Evolutionary conservation across 2,888 invertebrate species (phyloP).

Genomic region (Cacoxenus indagator): DNA sequence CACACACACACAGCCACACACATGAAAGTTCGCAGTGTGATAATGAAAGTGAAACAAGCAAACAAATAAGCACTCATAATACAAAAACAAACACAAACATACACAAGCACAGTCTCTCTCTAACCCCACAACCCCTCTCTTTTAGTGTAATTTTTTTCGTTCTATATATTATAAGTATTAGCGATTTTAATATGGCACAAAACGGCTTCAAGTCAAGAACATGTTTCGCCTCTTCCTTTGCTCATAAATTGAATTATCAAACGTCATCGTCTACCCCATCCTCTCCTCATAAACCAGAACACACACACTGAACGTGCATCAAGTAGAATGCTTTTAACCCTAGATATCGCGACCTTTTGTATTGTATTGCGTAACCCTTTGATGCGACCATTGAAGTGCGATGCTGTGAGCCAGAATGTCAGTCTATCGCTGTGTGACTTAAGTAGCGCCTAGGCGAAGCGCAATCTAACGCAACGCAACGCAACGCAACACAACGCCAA

Average conservation of each 20-base stretch:
- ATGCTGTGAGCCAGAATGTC: too few species aligned
- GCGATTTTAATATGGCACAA: background rate
- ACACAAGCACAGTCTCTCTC: too few species aligned
- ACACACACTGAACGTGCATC: constrained; percentile 24
- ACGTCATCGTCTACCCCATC: background rate
- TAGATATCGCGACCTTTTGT: background rate
- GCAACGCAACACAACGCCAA: too few species aligned
- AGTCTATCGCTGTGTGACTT: too few species aligned
- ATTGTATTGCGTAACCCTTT: background rate
- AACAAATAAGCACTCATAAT: background rate
- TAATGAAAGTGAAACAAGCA: background rate
- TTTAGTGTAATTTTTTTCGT: too few species aligned
- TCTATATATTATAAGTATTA: too few species aligned
- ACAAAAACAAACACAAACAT: background rate
- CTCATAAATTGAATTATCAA: constrained; percentile 58
- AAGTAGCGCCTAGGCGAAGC: too few species aligned
- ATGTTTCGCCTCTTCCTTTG: constrained; percentile 24
- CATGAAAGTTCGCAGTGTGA: background rate
- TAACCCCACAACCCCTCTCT: too few species aligned
- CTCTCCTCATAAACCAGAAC: constrained; percentile 33
- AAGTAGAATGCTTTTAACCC: constrained; percentile 35
- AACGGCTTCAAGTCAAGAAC: background rate
- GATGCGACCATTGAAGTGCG: background rate
- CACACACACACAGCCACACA: background rate
- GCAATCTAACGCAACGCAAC: too few species aligned